Base-by-base conservation (phyloP, 1,140 invertebrate genomes). In the Spodoptera frugiperda region DNA sequence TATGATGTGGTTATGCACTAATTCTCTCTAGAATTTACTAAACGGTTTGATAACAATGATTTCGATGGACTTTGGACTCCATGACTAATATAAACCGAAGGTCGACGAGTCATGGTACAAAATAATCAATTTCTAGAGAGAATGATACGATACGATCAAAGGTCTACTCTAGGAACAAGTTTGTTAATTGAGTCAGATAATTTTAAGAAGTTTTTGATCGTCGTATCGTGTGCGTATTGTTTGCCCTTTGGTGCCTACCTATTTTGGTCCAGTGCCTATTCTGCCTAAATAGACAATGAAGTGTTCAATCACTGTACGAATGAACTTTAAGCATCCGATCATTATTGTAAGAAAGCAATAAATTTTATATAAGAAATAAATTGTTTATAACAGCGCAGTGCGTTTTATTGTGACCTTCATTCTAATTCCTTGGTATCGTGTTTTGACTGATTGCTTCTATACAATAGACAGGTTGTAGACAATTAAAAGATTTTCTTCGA, bases 361-460 rank as follows among this genome's bases (percentile, higher is more conserved):
- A 77, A 74, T 80, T 80, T 80, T 80, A 48, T 80, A 80, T 61
- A 39, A 39, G 77, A 76, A 76, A 76, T 76, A 78, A 75, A 81
- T 72, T 48, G 39, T 70, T 55, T 61, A 59, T 63, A 75, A 11
- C 15, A 65, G 17, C 21, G 59, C 54, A 5, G 51, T 14, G 61
- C 19, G 39, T 73, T 78, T 78, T 73, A 73, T 73, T 78, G 25
- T 14, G 30, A n/a, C 21, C 12, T 46, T 11, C 15, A 63, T 46
- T 1, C 9, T 33, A 33, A 17, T 39, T 21, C 12, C 21, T 11
- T 5, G 25, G 25, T 57, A 33, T 10, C 55, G 12, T 30, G 21
- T 11, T 5, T n/a, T 30, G 11, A 14, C 25, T n/a, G 10, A 53
- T 53, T n/a, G 51, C 53, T 21, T 54, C 54, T 55, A 25, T 19